Base-by-base conservation (phyloP, 2,888 invertebrate species). In the Hypomecis punctinalis region DNA sequence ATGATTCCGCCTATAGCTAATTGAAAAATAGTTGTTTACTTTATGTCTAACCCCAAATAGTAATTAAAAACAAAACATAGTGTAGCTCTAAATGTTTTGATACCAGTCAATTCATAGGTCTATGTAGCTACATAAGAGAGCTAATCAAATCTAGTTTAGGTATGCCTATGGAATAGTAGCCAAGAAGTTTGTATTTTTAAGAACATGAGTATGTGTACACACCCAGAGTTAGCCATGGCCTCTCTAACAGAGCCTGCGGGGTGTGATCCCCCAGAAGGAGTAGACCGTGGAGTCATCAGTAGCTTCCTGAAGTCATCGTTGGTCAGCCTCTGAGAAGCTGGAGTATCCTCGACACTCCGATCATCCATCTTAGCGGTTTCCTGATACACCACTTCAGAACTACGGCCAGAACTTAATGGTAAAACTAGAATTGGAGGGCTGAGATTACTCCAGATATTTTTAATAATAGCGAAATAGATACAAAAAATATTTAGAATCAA, bases 241-340 rank as follows among this genome's bases (percentile, higher is more conserved):
- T 96, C 96, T 35, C 96, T 90, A 7, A 95, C 94, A 0, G 96
- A 95, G 5, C 96, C 96, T 0, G 85, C 82, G 5, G 90, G 90
- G 66, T 93, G 93, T 81, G 94, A 73, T 75, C 88, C 73, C 77
- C 91, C 74, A 85, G 94, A 53, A 0, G 95, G 95, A 0, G 97
- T 96, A 6, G 96, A 95, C 67, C 98, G 94, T 0, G 99, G 99
- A 0, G 99, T 99, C 97, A 99, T 99, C 73, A 99, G 90, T 57
- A 99, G 92, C 83, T 98, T 98, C 61, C 99, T 95, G 83, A 99
- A 99, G 91, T 99, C 99, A 84, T 98, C 99, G 93, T 99, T 99
- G 7, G 99, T 99, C 60, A 99, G 94, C 73, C 97, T 94, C 79
- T 96, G 96, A 0, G 97, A 97, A 69, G 94, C 94, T 48, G 96